Conservation (phyloP, 2,888 invertebrate genomes). For the Sphaerolaimus hirsutus region DNA sequence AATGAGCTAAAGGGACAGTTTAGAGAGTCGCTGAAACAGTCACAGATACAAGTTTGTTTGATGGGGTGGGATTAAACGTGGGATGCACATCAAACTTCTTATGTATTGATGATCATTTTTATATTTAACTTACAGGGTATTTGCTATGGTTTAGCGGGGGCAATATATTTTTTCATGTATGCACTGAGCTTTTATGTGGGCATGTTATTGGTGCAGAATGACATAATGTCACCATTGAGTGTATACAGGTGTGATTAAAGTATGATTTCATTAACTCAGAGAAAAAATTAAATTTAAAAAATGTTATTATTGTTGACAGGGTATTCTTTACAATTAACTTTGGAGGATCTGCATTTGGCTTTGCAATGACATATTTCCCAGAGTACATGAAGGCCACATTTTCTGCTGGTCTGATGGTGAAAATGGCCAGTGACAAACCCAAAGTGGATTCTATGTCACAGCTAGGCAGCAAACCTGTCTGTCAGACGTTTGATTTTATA, state of each 20-base stretch:
- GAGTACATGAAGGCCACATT: slow-evolving; percentile 25
- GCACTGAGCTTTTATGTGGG: slow-evolving; percentile 21
- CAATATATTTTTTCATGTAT: slow-evolving; percentile 20
- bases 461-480: slow-evolving; percentile 9
- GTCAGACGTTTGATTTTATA: no score
- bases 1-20: slow-evolving; percentile 19
- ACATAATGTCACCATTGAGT: slow-evolving; percentile 25
- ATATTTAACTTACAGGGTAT: no score
- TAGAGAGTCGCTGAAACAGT: slow-evolving; percentile 2
- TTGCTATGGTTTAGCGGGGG: slow-evolving; percentile 11
- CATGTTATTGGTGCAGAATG: slow-evolving; percentile 23
- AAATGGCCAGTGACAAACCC: slow-evolving; percentile 16
- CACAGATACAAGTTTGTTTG: slow-evolving; percentile 3
- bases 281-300: no score
- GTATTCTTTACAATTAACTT: slow-evolving; percentile 33
- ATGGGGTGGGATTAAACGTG: no score
- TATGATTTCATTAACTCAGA: no score
- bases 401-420: slow-evolving; percentile 21
- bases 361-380: slow-evolving; percentile 21
- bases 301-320: slow-evolving; percentile 19
- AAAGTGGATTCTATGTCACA: slow-evolving; percentile 14
- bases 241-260: slow-evolving; percentile 27
- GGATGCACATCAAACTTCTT: no score
- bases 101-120: no score
- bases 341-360: slow-evolving; percentile 28